A percentile compares a stretch with the other conserved stretches of the same genome.
Conservation (phyloP, 2,888 invertebrate genomes). For the Dicyrtomina minuta region DNA sequence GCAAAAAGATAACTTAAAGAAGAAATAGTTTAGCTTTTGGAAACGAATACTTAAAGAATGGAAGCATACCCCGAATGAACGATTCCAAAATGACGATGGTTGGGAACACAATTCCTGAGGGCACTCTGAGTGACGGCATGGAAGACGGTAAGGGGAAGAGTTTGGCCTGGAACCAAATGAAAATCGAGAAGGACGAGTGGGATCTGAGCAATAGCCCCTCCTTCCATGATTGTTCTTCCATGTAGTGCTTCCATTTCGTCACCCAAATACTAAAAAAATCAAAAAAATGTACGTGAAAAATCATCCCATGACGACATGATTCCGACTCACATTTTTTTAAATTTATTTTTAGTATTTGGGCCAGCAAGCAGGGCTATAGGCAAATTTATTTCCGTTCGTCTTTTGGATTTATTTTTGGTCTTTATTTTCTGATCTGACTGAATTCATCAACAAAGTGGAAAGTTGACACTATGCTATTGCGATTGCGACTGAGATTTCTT, state of each 20-base stretch:
- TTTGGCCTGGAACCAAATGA: constrained; percentile 76
- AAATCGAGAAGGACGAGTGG: constrained; percentile 66
- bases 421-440: too few species aligned
- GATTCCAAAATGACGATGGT: constrained; percentile 68
- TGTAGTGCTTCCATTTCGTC: constrained; percentile 64
- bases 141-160: constrained; percentile 69
- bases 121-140: constrained; percentile 62
- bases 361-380: too few species aligned
- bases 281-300: constrained; percentile 15
- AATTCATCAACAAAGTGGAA: too few species aligned
- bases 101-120: constrained; percentile 63
- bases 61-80: constrained; percentile 59
- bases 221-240: constrained; percentile 66
- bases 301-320: background rate
- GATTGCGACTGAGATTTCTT: background rate
- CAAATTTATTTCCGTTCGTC: too few species aligned
- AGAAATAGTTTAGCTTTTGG: too few species aligned
- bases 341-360: constrained; percentile 14
- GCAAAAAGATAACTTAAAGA: too few species aligned
- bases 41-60: too few species aligned
- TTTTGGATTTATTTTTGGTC: too few species aligned
- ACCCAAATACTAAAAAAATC: constrained; percentile 62
- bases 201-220: constrained; percentile 59
- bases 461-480: too few species aligned
- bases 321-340: background rate